Conservation (phyloP, 2,888 invertebrate species). For the Pristionchus japonicus region DNA sequence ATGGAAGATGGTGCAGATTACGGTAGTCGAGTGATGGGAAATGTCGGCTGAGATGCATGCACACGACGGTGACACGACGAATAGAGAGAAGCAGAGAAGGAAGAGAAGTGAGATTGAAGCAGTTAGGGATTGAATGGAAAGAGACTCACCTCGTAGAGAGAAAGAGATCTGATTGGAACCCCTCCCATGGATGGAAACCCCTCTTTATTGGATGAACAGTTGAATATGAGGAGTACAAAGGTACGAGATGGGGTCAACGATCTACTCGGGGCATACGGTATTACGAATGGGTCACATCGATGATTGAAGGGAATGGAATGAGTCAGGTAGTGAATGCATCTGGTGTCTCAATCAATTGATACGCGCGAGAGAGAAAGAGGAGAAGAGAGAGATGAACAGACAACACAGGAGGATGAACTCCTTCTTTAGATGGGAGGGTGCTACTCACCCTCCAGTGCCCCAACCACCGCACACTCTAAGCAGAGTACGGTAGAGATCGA, state of each 20-base stretch:
- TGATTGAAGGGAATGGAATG: neutral
- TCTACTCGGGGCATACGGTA: constrained; percentile 37
- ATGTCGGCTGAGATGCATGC: constrained; percentile 1
- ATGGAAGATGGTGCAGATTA: neutral
- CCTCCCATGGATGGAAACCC: neutral
- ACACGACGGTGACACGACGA: constrained; percentile 39
- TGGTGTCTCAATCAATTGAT: constrained; percentile 33
- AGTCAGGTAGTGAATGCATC: constrained; percentile 20
- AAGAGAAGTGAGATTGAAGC: constrained; percentile 25
- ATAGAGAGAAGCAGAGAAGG: neutral
- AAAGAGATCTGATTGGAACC: neutral
- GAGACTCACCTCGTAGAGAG: neutral
- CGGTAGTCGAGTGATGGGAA: constrained; percentile 13
- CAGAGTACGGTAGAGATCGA: constrained; percentile 6
- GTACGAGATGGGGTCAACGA: neutral
- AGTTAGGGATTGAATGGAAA: neutral
- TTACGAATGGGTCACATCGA: constrained; percentile 38
- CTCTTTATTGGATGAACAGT: neutral
- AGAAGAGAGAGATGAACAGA: neutral
- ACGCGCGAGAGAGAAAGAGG: neutral
- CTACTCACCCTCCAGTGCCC: neutral
- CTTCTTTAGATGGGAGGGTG: no score
- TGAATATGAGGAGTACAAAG: constrained; percentile 31
- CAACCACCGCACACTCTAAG: constrained; percentile 27
- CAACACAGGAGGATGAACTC: neutral